These are phyloP conservation scores for Allacma fusca DNA, from an alignment of 2,888 invertebrate genomes.

Conservation along the genomic window DNA sequence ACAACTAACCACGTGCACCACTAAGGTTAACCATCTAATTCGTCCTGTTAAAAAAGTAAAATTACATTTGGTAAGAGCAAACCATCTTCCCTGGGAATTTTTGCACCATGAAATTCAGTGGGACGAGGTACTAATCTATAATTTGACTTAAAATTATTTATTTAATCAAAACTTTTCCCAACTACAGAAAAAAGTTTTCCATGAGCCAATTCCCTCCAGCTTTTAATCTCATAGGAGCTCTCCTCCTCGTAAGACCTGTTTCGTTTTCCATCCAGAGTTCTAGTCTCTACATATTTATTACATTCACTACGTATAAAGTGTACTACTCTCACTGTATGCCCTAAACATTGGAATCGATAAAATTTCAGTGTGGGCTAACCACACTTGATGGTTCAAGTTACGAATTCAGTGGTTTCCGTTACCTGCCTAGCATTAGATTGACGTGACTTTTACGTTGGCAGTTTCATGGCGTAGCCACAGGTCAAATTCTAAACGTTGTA, in stretches of 20 bases:
- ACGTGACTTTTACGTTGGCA: not conserved
- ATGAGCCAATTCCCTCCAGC: conserved; percentile 5
- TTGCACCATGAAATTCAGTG: not conserved
- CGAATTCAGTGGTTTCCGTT: not conserved
- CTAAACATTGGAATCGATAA: not conserved
- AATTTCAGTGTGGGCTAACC: not conserved
- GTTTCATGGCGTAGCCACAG: not conserved
- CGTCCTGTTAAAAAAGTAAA: not conserved
- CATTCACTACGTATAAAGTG: no score
- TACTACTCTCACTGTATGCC: not conserved
- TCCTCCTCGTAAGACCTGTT: not conserved
- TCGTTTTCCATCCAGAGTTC: not conserved
- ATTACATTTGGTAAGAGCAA: not conserved
- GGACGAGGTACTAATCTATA: not conserved
- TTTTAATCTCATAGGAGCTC: not conserved
- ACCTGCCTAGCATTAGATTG: not conserved
- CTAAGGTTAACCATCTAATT: no score
- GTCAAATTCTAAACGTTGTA: no score
- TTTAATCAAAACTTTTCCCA: conserved; percentile 16
- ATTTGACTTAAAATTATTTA: conserved; percentile 4
- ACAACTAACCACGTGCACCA: no score
- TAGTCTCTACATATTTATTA: no score
- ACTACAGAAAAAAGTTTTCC: not conserved
- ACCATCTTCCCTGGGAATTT: not conserved
- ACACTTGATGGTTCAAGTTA: conserved; percentile 1